Percentiles rank a stretch among this genome's conserved stretches.
Evolutionary conservation across 2,113 vertebrate species (phyloP).

Genomic region (Dasyurus viverrinus): DNA sequence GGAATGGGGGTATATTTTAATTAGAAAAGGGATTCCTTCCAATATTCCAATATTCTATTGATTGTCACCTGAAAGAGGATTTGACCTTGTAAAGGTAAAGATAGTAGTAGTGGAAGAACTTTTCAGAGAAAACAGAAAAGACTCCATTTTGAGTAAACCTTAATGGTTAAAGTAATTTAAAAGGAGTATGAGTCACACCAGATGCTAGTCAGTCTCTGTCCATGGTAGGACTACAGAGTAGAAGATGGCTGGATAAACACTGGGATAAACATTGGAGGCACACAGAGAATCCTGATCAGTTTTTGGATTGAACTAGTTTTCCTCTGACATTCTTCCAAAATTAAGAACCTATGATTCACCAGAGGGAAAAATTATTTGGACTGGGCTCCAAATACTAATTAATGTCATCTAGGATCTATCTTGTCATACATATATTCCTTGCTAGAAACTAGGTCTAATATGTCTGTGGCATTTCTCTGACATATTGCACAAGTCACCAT

Average conservation of each 20-base stretch:
- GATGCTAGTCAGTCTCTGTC: not conserved
- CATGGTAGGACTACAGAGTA: not conserved
- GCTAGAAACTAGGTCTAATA: not conserved
- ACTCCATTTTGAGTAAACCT: not conserved
- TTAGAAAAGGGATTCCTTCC: not conserved
- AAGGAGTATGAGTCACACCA: not conserved
- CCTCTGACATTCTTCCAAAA: not conserved
- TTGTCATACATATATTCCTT: not conserved
- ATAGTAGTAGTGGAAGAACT: not conserved
- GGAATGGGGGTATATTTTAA: not conserved
- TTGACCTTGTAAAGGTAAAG: not conserved
- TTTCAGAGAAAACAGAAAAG: not conserved
- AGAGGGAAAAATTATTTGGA: not conserved
- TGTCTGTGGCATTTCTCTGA: not conserved
- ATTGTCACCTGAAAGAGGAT: not conserved
- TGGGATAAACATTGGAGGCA: too few species aligned
- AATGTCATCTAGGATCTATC: not conserved
- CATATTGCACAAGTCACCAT: not conserved
- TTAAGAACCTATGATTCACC: not conserved
- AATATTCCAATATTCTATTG: not conserved
- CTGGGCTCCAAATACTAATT: not conserved
- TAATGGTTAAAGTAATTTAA: not conserved
- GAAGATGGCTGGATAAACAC: not conserved
- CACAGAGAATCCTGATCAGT: not conserved
- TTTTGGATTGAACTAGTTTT: not conserved